Percentiles rank a stretch among this genome's conserved stretches.
These are phyloP conservation scores for Tribolium freemani DNA, from an alignment of 2,888 invertebrate species.

Conservation along the genomic window DNA sequence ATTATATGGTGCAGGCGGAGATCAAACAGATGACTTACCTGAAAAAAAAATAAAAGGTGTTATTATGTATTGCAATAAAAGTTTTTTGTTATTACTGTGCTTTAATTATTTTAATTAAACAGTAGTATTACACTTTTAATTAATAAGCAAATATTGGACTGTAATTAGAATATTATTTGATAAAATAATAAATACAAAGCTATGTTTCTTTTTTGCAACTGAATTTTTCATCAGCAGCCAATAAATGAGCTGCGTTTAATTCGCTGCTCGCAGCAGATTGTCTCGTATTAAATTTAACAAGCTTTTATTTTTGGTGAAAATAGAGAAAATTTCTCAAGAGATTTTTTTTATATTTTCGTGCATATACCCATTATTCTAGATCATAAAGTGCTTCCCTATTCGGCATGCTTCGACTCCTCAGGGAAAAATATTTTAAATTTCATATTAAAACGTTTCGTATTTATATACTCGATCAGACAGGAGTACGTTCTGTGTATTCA, in stretches of 20 bases:
- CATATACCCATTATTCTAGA: conserved; percentile 22
- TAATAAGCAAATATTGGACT: background rate
- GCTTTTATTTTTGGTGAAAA: conserved; percentile 22
- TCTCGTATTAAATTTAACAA: conserved; percentile 25
- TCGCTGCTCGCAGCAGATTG: conserved; percentile 1
- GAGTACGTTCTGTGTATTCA: background rate
- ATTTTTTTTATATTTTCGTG: conserved; percentile 25
- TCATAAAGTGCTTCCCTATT: conserved; percentile 22
- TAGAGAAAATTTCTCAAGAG: conserved; percentile 11
- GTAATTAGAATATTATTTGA: no score
- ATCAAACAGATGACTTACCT: background rate
- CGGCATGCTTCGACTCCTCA: conserved; percentile 2
- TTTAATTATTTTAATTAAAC: no score
- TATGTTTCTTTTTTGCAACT: background rate
- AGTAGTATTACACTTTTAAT: no score
- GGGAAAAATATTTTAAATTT: conserved; percentile 30
- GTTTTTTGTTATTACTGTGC: no score
- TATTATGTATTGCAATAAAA: background rate
- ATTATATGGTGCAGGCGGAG: background rate
- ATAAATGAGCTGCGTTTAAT: background rate
- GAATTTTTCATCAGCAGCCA: background rate
- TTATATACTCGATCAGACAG: conserved; percentile 13
- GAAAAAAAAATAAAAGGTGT: background rate
- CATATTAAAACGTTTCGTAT: conserved; percentile 33
- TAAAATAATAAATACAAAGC: no score